These are phyloP conservation scores for Hiodon alosoides DNA, from an alignment of 2,113 vertebrate species.

Conservation along the genomic window DNA sequence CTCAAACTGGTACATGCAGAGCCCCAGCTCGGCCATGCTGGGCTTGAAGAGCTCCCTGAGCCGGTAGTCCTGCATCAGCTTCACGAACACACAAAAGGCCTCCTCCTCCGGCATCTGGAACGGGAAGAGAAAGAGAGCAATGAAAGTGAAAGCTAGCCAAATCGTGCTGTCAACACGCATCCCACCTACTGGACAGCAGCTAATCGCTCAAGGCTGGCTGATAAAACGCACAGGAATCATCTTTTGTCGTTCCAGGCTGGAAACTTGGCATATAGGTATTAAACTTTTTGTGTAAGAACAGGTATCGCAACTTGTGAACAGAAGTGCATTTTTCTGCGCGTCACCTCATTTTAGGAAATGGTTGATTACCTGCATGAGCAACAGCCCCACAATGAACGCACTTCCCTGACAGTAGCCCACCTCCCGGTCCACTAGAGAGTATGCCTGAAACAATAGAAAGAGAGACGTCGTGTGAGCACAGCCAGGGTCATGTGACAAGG, in stretches of 20 bases:
- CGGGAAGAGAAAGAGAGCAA: not conserved
- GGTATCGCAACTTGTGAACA: too few relatives aligned
- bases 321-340: not conserved
- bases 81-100: slow-evolving; percentile 97
- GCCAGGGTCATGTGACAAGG: not conserved
- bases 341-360: not conserved
- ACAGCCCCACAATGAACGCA: slow-evolving; percentile 93
- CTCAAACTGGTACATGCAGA: slow-evolving; percentile 99
- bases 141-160: too few relatives aligned
- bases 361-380: slow-evolving; percentile 92
- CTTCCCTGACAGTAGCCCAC: slow-evolving; percentile 98
- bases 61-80: slow-evolving; percentile 98
- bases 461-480: not conserved
- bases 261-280: too few relatives aligned
- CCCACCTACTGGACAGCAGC: too few relatives aligned
- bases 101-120: slow-evolving; percentile 96
- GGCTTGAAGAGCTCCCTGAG: slow-evolving; percentile 97
- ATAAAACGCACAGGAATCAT: too few relatives aligned
- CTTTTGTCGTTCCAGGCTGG: too few relatives aligned
- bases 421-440: slow-evolving; percentile 96
- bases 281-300: too few relatives aligned
- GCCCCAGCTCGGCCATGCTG: slow-evolving; percentile 95
- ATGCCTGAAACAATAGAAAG: slow-evolving; percentile 72
- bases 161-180: too few relatives aligned
- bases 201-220: too few relatives aligned